Conservation (phyloP, 2,113 vertebrate genomes). For the Campylorhamphus procurvoides region DNA sequence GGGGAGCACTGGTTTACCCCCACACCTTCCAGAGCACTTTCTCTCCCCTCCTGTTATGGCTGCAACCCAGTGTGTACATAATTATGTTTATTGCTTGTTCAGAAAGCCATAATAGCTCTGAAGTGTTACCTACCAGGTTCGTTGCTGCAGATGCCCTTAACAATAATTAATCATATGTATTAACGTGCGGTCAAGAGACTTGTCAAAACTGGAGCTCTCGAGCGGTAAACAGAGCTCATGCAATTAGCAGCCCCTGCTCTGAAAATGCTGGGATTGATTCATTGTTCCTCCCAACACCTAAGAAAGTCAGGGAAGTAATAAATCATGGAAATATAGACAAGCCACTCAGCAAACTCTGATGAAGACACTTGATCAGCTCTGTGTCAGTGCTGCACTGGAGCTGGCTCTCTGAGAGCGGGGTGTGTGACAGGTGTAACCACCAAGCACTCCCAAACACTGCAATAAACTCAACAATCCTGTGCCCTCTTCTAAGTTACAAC, state of each 20-base stretch:
- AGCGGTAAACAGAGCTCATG: background rate
- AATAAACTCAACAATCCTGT: background rate
- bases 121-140: background rate
- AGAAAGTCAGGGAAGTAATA: conserved; percentile 35
- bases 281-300: conserved; percentile 3
- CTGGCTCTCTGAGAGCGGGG: background rate
- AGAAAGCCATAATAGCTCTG: background rate
- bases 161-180: conserved; percentile 19
- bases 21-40: background rate
- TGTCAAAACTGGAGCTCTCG: background rate
- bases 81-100: background rate
- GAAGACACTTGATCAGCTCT: conserved; percentile 11
- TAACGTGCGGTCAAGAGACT: conserved; percentile 27
- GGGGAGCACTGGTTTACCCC: rapidly evolving
- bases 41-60: background rate
- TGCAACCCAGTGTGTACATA: background rate
- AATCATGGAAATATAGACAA: conserved; percentile 39
- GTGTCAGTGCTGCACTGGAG: rapidly evolving
- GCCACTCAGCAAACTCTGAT: background rate
- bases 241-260: conserved; percentile 24
- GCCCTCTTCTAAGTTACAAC: background rate
- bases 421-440: background rate
- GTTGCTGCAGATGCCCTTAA: background rate
- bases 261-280: background rate
- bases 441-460: rapidly evolving